These are phyloP conservation scores for Psophia crepitans DNA, from an alignment of 2,113 vertebrate species.

Conservation along the genomic window DNA sequence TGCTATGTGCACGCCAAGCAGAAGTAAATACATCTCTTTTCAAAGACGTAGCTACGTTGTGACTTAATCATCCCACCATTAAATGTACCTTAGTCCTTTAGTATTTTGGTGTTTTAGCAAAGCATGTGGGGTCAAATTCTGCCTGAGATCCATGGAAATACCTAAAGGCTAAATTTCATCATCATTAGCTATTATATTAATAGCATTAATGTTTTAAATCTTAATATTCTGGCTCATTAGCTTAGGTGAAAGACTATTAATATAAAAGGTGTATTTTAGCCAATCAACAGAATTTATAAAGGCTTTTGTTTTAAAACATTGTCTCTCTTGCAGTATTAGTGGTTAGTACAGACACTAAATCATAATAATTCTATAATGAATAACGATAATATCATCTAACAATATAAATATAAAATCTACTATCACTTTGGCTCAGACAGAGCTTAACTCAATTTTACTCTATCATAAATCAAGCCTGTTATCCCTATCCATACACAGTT, in stretches of 20 bases:
- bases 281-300: constrained; percentile 10
- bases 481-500: not conserved
- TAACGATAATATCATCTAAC: not conserved
- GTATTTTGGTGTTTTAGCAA: not conserved
- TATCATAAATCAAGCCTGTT: not conserved
- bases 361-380: not conserved
- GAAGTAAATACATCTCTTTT: not conserved
- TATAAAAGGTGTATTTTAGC: constrained; percentile 5
- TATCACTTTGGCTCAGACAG: not conserved
- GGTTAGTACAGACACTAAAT: not conserved
- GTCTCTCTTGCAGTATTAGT: not conserved
- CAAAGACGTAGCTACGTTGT: not conserved
- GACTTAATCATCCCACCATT: not conserved
- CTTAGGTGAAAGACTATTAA: constrained; percentile 21
- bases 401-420: not conserved
- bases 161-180: constrained; percentile 2
- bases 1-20: not conserved
- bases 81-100: not conserved
- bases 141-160: not conserved
- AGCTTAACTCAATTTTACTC: not conserved
- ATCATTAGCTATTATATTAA: constrained; percentile 32
- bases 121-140: not conserved
- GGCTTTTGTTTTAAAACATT: not conserved
- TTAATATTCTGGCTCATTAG: constrained; percentile 53
- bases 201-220: constrained; percentile 21